Evolutionary conservation across 2,113 vertebrate genomes (phyloP).

Genomic region (Hymenochirus boettgeri): DNA sequence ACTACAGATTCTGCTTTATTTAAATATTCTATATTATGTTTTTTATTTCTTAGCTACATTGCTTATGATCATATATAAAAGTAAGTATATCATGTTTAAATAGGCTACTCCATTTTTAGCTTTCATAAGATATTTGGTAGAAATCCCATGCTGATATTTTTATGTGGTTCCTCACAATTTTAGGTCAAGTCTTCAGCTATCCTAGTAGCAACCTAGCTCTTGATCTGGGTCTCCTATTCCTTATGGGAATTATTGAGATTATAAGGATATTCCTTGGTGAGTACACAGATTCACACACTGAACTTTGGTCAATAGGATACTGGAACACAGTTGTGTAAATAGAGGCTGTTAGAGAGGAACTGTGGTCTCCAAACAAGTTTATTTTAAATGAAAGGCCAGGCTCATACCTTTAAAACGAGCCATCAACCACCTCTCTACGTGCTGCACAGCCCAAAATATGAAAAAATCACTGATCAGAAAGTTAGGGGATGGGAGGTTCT

Average conservation of each 20-base stretch:
- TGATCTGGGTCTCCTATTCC: slow-evolving; percentile 67
- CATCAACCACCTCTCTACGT: no score
- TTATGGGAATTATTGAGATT: slow-evolving; percentile 68
- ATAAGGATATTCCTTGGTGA: slow-evolving; percentile 65
- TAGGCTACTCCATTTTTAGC: no score
- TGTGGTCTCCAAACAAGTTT: no score
- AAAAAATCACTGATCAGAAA: no score
- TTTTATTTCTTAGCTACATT: slow-evolving; percentile 72
- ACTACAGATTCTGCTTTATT: slow-evolving; percentile 66
- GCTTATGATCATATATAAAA: slow-evolving; percentile 72
- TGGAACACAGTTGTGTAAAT: no score
- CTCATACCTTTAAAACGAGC: no score
- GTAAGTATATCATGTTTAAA: slow-evolving; percentile 57
- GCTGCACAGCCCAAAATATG: no score
- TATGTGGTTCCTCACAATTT: background rate
- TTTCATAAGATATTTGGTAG: no score
- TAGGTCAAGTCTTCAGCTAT: slow-evolving; percentile 75
- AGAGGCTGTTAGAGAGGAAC: no score
- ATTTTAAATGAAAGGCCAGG: no score
- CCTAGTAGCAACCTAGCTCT: slow-evolving; percentile 57
- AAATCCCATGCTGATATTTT: background rate
- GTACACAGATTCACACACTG: slow-evolving; percentile 31
- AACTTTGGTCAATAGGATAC: no score
- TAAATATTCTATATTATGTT: slow-evolving; percentile 59
- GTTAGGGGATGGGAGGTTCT: no score